Base-by-base conservation (phyloP, 2,113 vertebrate genomes). In the Rousettus leschenaultii region DNA sequence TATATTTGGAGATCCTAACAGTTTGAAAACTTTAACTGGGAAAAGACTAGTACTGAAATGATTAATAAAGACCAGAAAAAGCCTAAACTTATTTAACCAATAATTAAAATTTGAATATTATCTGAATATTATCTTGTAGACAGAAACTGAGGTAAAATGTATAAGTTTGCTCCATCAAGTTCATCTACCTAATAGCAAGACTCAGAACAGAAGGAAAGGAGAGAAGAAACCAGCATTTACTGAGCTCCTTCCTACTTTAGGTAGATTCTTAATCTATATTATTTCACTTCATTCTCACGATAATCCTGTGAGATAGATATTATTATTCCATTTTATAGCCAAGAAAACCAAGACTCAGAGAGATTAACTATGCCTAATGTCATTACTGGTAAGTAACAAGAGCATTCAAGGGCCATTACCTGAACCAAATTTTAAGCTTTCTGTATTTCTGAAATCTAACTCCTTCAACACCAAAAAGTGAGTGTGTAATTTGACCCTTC, bases 21-120 rank as follows among this genome's bases (percentile, higher is more conserved):
- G 13, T 89, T 75, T 88, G 40, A 93, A 91, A 86, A 65, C 35
- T 79, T 96, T 48, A 75, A 26, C 24, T 80, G 65, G 59, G 61
- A 88, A 91, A 95, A 61, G 53, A 77, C 77, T 57, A 85, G 21
- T 61, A 77, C 3, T 92, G 59, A 93, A 53, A 93, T 86, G 15
- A 95, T 80, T 84, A 95, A 91, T 75, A 77, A 79, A 80, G 66
- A 85, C 28, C 13, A 84, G 28, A 65, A 66, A 89, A 91, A 74
- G 43, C 13, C 65, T 65, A 85, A 85, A 87, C 1, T 45, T 94
- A 86, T 6, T 82, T 55, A 89, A 83, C 18, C 48, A 94, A 35
- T 26, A 94, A 84, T 61, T 77, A 45, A 91, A 68, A 63, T 91
- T 61, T 66, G n/a, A 86, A 33, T 73, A 74, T 53, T 48, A 66